phyloP scores from a whole-genome alignment of 2,888 invertebrate genomes.

The Ephialtes manifestator region DNA sequence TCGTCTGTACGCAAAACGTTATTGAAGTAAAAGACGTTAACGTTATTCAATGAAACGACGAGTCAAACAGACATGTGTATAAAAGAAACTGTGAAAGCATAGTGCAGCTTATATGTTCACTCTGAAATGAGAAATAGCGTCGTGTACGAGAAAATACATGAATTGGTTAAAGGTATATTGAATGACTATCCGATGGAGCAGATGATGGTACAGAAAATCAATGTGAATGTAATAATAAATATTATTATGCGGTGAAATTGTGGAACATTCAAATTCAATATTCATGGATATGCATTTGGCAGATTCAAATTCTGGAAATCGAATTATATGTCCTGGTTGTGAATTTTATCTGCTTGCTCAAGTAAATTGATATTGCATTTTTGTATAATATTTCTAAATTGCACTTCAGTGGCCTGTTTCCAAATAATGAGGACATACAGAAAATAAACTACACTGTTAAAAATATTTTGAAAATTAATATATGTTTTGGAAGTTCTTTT shows the following conservation, averaged over 20 bases:
- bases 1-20: background rate
- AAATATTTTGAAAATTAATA: too few species aligned
- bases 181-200: background rate
- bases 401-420: too few species aligned
- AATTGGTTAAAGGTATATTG: background rate
- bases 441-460: too few species aligned
- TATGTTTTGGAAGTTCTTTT: too few species aligned
- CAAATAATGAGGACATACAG: too few species aligned
- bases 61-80: background rate
- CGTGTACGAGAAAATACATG: background rate
- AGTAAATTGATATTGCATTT: too few species aligned
- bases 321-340: too few species aligned
- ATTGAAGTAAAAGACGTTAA: slow-evolving; percentile 1
- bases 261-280: background rate
- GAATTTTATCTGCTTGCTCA: too few species aligned
- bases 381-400: too few species aligned
- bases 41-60: background rate
- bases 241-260: background rate
- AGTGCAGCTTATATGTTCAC: background rate
- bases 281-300: background rate
- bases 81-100: background rate
- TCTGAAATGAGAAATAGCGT: background rate
- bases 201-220: background rate
- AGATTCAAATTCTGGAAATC: too few species aligned
- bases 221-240: background rate